Conservation (phyloP, 2,113 vertebrate species). For the Callithrix jacchus region DNA sequence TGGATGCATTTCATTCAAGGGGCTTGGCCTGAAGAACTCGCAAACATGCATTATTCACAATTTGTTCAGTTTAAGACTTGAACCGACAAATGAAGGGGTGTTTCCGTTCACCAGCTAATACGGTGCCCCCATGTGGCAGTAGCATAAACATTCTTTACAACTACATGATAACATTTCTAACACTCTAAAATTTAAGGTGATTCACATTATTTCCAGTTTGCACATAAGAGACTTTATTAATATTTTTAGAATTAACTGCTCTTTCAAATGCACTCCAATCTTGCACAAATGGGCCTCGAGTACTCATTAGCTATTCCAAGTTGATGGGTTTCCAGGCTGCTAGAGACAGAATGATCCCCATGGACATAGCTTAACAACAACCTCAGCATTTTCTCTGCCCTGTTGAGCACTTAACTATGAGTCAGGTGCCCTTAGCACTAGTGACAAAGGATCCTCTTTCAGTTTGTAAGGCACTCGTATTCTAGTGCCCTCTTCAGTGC, state of each 20-base stretch:
- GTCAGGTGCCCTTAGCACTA: background rate
- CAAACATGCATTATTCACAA: background rate
- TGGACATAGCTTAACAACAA: background rate
- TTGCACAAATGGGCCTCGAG: background rate
- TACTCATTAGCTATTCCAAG: background rate
- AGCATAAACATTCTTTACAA: background rate
- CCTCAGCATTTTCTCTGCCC: background rate
- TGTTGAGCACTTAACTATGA: background rate
- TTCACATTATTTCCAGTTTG: background rate
- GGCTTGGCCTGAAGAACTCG: background rate
- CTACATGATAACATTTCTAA: background rate
- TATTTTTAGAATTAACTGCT: background rate
- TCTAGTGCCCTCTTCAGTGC: background rate
- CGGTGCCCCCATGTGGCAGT: background rate
- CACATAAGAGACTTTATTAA: background rate
- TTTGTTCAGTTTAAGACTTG: background rate
- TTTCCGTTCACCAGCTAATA: background rate
- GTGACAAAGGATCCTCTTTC: background rate
- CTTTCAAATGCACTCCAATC: background rate
- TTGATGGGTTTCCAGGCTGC: background rate
- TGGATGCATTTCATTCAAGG: background rate
- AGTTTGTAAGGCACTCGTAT: background rate
- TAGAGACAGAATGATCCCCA: background rate
- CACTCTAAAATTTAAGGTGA: background rate
- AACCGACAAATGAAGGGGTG: background rate